Evolutionary conservation across 2,113 vertebrate genomes (phyloP).

Genomic region (Alaudala cheleensis): DNA sequence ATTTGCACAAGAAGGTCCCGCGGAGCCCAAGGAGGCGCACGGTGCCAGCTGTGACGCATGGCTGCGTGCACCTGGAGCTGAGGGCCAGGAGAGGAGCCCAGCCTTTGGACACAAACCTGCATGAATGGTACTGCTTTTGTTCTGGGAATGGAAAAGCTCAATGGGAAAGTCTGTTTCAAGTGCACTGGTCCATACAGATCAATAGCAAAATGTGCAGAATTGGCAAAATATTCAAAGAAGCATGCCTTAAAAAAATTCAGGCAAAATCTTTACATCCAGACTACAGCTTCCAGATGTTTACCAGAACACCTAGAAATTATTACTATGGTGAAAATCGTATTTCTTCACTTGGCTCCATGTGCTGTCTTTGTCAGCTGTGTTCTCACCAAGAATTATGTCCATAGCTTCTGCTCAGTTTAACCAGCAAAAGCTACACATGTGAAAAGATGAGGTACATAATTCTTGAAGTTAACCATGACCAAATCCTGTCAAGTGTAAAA

Average conservation of each 20-base stretch:
- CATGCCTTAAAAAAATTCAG: background rate
- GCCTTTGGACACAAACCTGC: background rate
- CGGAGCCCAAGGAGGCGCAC: background rate
- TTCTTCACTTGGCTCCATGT: background rate
- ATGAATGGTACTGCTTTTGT: rapidly evolving
- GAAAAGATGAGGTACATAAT: background rate
- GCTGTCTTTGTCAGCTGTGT: background rate
- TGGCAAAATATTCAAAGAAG: background rate
- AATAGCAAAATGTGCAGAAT: background rate
- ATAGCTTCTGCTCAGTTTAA: background rate
- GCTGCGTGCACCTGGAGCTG: background rate
- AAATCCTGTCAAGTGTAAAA: background rate
- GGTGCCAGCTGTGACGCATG: background rate
- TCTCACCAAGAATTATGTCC: background rate
- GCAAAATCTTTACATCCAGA: background rate
- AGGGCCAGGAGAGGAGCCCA: background rate
- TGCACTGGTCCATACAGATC: background rate
- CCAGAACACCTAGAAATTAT: background rate
- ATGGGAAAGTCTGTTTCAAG: background rate
- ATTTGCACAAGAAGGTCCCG: background rate
- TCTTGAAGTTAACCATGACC: background rate
- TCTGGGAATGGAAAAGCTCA: background rate
- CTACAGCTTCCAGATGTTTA: slow-evolving; percentile 40
- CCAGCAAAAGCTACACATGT: background rate
- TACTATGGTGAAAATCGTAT: slow-evolving; percentile 11